Evolutionary conservation across 2,797 vertebrate species (phyloP), one percentile per base, ranked within the genome.

Genomic region (Platyrinchus mystaceus): DNA sequence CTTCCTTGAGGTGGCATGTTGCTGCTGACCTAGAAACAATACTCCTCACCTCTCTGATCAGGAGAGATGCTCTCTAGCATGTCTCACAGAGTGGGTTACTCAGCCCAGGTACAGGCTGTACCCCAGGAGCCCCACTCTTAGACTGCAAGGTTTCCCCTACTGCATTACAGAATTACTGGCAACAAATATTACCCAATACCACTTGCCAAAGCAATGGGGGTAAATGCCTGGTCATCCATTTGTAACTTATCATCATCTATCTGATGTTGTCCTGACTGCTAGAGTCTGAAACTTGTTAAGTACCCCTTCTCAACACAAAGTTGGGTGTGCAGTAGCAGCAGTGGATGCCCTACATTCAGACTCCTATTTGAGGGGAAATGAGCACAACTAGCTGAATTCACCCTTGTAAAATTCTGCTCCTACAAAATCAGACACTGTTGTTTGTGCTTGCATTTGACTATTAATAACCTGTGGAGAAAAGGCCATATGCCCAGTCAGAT

Each of bases 171-270:
- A 91, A 50, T 32, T 56, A 68, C 32, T 60, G 59, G 30, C 70
- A 59, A 49, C 18, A 67, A 71, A 9, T 47, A 56, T 22, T 30
- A 60, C 18, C 18, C 46, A 32, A 1, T 14, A 20, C 20, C 27
- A 55, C n/a, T 43, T 0, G 0, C 24, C 52, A 67, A 41, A 73
- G 69, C 22, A 87, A 44, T 0, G 0, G 17, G 8, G 18, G 3
- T 55, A 88, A 85, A 60, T 21, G 26, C 23, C 41, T 70, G 58
- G 30, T 21, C 44, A 71, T 15, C 19, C 22, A 5, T 41, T 39
- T 74, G 22, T 59, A 66, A 66, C 27, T 83, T 66, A 23, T 37
- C 7, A 9, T 44, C 43, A 67, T 15, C 34, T 52, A 75, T 12
- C 18, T 81, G 44, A 75, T 56, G 24, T 15, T 19, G 9, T 13